phyloP scores from a whole-genome alignment of 2,797 vertebrate species.

The Phoeniculus purpureus region DNA sequence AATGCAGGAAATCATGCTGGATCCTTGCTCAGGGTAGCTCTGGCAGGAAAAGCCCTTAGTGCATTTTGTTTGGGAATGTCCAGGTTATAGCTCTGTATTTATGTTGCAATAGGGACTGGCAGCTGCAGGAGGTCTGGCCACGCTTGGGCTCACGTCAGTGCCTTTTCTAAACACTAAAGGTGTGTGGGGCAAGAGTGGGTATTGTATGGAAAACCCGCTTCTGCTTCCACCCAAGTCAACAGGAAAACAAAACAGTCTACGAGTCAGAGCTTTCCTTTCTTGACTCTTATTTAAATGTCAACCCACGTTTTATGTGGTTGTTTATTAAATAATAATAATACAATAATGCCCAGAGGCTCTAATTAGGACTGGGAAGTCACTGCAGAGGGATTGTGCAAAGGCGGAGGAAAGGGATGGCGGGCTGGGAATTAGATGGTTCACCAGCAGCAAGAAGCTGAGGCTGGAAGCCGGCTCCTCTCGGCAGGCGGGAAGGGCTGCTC shows the following conservation, averaged over 20 bases:
- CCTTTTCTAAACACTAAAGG: background rate
- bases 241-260: conserved; percentile 18
- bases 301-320: conserved; percentile 45
- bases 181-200: background rate
- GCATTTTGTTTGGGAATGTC: background rate
- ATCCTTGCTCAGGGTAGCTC: background rate
- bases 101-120: background rate
- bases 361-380: conserved; percentile 53
- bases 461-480: background rate
- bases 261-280: conserved; percentile 47
- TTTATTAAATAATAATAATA: conserved; percentile 61
- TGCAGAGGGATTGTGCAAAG: conserved; percentile 20
- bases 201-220: background rate
- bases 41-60: background rate
- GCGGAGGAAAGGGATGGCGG: background rate
- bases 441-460: background rate
- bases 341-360: conserved; percentile 59
- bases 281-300: conserved; percentile 53
- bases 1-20: background rate
- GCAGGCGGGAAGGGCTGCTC: conserved; percentile 14
- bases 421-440: conserved; percentile 16
- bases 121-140: background rate
- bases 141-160: accelerated
- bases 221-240: background rate
- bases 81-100: background rate